These are phyloP conservation scores for Archivesica marissinica DNA, from an alignment of 1,140 invertebrate genomes.

Conservation along the genomic window DNA sequence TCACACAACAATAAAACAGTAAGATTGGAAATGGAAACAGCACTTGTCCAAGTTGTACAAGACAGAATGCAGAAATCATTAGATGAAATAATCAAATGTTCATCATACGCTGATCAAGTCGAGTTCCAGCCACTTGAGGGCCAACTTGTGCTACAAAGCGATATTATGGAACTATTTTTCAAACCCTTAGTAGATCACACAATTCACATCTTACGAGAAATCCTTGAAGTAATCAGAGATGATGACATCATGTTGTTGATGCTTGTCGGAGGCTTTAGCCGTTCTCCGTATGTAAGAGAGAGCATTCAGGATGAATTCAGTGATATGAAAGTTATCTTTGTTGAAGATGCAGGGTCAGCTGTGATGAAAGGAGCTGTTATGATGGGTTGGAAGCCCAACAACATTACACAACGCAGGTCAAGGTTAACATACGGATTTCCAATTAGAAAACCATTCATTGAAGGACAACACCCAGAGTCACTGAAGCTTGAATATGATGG, in stretches of 20 bases:
- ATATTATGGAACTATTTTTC: not conserved
- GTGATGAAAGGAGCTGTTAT: conserved; percentile 38
- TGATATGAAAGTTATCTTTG: conserved; percentile 12
- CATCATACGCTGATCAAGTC: not conserved
- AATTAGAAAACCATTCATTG: not conserved
- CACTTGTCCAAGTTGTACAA: not conserved
- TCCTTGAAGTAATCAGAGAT: not conserved
- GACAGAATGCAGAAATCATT: not conserved
- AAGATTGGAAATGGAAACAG: not conserved
- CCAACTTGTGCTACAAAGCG: not conserved
- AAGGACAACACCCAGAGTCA: conserved; percentile 27
- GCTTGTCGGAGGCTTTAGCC: conserved; percentile 7
- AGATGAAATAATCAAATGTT: not conserved
- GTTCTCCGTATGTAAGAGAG: conserved; percentile 14
- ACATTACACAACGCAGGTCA: conserved; percentile 6
- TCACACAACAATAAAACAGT: not conserved
- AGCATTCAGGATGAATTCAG: conserved; percentile 3
- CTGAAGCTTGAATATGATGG: not conserved
- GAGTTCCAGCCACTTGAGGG: not conserved
- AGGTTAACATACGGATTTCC: conserved; percentile 25
- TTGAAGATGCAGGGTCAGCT: not conserved
- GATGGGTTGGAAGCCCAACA: conserved; percentile 38
- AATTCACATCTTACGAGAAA: not conserved
- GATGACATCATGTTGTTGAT: not conserved
- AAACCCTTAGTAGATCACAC: conserved; percentile 7